Percentiles rank a stretch among this genome's conserved stretches.
Conservation (phyloP, 1,140 invertebrate genomes). For the Melanaphis sacchari region DNA sequence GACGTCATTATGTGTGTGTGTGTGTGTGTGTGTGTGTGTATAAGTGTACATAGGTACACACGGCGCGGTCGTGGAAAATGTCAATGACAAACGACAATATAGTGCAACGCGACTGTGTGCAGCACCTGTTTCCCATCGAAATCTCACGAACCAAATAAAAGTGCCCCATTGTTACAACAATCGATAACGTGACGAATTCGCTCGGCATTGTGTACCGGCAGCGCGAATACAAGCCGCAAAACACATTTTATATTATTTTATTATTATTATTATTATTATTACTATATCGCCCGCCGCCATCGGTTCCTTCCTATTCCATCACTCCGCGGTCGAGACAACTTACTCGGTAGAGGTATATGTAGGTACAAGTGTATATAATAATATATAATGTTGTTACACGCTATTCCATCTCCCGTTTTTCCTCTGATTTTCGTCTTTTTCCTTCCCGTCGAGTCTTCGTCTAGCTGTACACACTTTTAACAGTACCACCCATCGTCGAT, state of each 20-base stretch:
- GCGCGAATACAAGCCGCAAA: constrained; percentile 12
- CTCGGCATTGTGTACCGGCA: neutral
- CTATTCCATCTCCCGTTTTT: neutral
- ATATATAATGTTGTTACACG: neutral
- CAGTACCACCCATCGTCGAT: neutral
- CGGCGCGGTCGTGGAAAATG: constrained; percentile 41
- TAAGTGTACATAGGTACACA: neutral
- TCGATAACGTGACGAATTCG: constrained; percentile 56
- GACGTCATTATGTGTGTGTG: neutral
- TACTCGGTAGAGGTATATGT: neutral
- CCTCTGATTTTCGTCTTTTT: neutral
- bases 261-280: neutral
- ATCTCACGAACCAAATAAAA: constrained; percentile 54
- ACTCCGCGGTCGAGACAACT: neutral
- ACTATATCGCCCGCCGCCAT: neutral
- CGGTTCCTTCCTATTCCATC: neutral
- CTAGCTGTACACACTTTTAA: neutral
- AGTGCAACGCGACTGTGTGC: neutral
- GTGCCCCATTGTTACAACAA: constrained; percentile 39
- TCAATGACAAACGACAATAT: constrained; percentile 54
- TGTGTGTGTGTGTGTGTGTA: neutral
- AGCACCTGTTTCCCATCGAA: constrained; percentile 47
- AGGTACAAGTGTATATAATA: no score
- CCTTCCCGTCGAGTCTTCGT: neutral
- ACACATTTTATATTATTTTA: neutral